These are phyloP conservation scores for Gila robusta DNA, from an alignment of 2,797 vertebrate genomes.

Conservation along the genomic window DNA sequence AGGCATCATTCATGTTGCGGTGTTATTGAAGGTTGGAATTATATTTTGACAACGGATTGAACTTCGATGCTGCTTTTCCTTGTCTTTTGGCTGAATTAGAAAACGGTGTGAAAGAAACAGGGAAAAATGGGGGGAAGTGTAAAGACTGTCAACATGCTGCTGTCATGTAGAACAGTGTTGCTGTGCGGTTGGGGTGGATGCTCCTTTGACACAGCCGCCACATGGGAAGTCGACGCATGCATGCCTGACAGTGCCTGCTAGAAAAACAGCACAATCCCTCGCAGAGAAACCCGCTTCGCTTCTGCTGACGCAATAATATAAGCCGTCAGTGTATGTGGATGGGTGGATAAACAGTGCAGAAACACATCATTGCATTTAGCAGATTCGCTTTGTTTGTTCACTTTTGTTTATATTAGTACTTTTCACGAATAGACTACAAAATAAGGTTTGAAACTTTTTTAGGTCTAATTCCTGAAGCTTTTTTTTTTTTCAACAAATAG, in stretches of 20 bases:
- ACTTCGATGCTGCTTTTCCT: constrained; percentile 42
- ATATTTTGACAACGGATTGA: constrained; percentile 40
- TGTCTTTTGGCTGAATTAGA: constrained; percentile 32
- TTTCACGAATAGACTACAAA: background rate
- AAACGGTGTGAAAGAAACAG: constrained; percentile 19
- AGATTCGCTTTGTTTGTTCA: background rate
- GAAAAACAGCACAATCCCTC: constrained; percentile 48
- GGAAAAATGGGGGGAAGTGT: constrained; percentile 15
- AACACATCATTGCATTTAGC: background rate
- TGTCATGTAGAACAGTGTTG: constrained; percentile 60
- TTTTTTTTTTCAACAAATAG: too few species aligned
- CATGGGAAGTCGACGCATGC: constrained; percentile 22
- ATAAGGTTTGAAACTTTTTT: background rate
- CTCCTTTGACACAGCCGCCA: constrained; percentile 42
- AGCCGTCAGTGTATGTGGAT: constrained; percentile 48
- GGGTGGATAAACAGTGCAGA: constrained; percentile 23
- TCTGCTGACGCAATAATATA: constrained; percentile 39
- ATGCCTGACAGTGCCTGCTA: constrained; percentile 46
- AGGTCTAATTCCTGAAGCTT: background rate
- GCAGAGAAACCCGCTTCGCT: constrained; percentile 25
- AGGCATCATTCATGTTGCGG: constrained; percentile 13
- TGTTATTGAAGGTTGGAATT: constrained; percentile 42
- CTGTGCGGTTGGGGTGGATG: constrained; percentile 31
- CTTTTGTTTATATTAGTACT: background rate
- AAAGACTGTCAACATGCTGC: constrained; percentile 49